Evolutionary conservation across 1,140 invertebrate genomes (phyloP), one percentile per base, ranked within the genome.

Genomic region (Drosophila subpulchrella): DNA sequence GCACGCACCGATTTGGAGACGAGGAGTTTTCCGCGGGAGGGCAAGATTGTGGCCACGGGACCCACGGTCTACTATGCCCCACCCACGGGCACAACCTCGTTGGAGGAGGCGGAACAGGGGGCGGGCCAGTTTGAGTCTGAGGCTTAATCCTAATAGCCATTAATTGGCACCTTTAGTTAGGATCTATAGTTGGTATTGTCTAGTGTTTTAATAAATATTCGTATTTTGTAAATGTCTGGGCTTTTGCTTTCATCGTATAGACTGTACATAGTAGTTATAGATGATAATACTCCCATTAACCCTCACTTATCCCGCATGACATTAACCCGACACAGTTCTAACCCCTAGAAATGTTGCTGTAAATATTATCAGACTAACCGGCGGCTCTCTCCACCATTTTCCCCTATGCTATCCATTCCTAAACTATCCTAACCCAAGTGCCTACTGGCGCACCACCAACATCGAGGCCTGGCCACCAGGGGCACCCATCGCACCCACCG

Each of bases 11-110:
- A 91, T 67, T 66, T 91, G 44, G 44, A 54, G 10, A 34, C 75
- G 8, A 71, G 74, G 15, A 92, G 75, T 56, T 89, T 92, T 68
- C 91, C 91, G 2, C 92, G 92, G 30, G 94, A 95, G 80, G 95
- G 95, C 44, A 95, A 94, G 91, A 75, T 95, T 38, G 95, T 96
- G 32, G 95, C 95, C 41, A 94, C 94, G 4, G 95, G 95, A 20
- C 95, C 95, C 13, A 93, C 95, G 41, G 93, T 96, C 78, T 96
- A 95, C 90, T 95, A 95, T 80, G 94, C 95, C 4, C 91, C 91
- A 2, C 77, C 86, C 15, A 91, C 90, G n/a, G 70, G 82, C 32
- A 54, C 36, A 8, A 32, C 36, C 6, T 38, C 51, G 5, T 27
- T 41, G 48, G 71, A 59, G 34, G 56, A 50, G 24, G 54, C 34